phyloP scores from a whole-genome alignment of 2,888 invertebrate genomes.

The Trisateles emortualis region DNA sequence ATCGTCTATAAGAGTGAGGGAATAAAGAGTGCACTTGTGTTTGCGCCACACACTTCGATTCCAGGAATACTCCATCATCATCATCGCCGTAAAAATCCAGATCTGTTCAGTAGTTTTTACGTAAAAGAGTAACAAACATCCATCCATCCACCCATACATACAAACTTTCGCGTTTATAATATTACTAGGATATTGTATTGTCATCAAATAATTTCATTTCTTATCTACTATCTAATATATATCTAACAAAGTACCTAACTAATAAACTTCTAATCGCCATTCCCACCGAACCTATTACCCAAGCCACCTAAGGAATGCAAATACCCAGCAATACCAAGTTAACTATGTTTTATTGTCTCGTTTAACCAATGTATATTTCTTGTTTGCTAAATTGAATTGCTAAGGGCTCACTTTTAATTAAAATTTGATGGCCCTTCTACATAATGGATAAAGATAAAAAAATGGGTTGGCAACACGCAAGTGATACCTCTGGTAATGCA shows the following conservation, averaged over 20 bases:
- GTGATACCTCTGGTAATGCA: no score
- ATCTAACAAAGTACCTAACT: neutral
- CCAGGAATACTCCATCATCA: no score
- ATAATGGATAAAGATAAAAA: slow-evolving; percentile 9
- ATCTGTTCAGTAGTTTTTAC: no score
- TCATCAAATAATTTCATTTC: neutral
- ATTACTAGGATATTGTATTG: no score
- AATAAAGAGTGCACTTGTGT: no score
- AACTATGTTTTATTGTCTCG: slow-evolving; percentile 26
- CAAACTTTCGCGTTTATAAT: no score
- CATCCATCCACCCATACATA: no score
- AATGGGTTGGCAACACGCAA: slow-evolving; percentile 5
- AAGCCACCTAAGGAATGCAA: slow-evolving; percentile 24
- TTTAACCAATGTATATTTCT: slow-evolving; percentile 17
- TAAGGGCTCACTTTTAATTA: slow-evolving; percentile 31
- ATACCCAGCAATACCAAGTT: slow-evolving; percentile 17
- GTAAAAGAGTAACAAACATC: no score
- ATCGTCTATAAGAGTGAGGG: no score
- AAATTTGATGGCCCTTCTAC: slow-evolving; percentile 22
- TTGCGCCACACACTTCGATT: no score
- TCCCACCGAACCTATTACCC: slow-evolving; percentile 16
- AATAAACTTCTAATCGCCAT: slow-evolving; percentile 8
- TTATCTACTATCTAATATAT: neutral
- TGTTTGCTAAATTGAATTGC: slow-evolving; percentile 36
- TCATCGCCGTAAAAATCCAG: no score